phyloP scores from a whole-genome alignment of 1,140 invertebrate genomes.

The Drosophila varians region DNA sequence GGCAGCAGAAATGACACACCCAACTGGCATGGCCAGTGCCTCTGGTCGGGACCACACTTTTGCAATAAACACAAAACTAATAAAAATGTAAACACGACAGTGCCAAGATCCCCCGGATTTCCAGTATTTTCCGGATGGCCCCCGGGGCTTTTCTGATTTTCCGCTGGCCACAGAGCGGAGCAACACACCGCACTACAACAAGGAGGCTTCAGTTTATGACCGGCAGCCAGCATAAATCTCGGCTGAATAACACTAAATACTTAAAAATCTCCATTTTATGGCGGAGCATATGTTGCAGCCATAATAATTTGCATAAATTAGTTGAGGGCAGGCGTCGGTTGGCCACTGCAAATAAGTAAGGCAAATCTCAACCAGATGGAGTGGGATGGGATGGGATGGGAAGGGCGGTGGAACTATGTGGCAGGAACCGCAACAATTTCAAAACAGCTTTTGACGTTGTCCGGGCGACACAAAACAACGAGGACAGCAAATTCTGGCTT shows the following conservation, averaged over 20 bases:
- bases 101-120: slow-evolving; percentile 32
- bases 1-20: slow-evolving; percentile 35
- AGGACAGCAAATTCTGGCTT: slow-evolving; percentile 77
- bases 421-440: slow-evolving; percentile 69
- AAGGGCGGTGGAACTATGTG: neutral
- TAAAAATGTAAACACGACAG: slow-evolving; percentile 73
- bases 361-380: slow-evolving; percentile 48
- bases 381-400: neutral
- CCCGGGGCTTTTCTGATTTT: neutral
- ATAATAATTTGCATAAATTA: slow-evolving; percentile 83
- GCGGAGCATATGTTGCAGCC: slow-evolving; percentile 76
- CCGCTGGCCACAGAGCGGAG: neutral
- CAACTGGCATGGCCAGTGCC: neutral
- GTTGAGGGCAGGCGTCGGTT: slow-evolving; percentile 59
- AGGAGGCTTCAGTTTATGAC: slow-evolving; percentile 62
- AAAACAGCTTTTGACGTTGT: slow-evolving; percentile 79
- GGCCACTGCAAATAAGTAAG: slow-evolving; percentile 63
- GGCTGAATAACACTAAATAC: slow-evolving; percentile 78
- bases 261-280: slow-evolving; percentile 81
- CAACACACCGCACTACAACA: neutral
- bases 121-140: slow-evolving; percentile 2
- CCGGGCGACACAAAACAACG: slow-evolving; percentile 66
- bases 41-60: slow-evolving; percentile 17
- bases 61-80: slow-evolving; percentile 70
- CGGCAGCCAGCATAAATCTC: slow-evolving; percentile 65